phyloP scores from a whole-genome alignment of 2,797 vertebrate genomes.

The Saxicola maurus region DNA sequence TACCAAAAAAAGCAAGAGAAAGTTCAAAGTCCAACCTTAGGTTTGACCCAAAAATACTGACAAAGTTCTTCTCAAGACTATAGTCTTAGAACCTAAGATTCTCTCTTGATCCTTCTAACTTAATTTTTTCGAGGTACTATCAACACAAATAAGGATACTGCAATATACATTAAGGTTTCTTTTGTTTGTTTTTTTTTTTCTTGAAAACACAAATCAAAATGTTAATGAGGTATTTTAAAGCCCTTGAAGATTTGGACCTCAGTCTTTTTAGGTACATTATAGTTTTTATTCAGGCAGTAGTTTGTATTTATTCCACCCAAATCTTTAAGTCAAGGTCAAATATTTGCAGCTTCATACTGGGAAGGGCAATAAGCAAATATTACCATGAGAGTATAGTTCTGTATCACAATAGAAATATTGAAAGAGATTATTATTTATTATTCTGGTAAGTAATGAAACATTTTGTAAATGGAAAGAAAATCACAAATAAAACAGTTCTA shows the following conservation, averaged over 20 bases:
- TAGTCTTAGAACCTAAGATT: not conserved
- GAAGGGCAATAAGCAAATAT: not conserved
- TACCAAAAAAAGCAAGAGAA: not conserved
- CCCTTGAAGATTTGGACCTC: not conserved
- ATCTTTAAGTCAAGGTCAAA: not conserved
- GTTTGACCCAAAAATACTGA: not conserved
- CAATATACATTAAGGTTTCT: not conserved
- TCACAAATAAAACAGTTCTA: not conserved
- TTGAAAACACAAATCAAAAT: not conserved
- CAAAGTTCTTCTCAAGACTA: not conserved
- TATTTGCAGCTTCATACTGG: not conserved
- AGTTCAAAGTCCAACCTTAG: not conserved
- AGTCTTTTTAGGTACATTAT: not conserved
- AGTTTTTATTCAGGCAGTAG: not conserved
- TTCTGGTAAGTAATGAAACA: constrained; percentile 2
- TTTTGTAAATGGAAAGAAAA: not conserved
- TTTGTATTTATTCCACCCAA: not conserved
- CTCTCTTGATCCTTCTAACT: not conserved
- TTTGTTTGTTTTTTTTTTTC: not conserved
- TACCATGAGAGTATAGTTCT: not conserved
- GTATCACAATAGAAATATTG: not conserved
- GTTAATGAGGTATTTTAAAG: not conserved
- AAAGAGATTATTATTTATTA: not conserved
- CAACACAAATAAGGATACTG: not conserved
- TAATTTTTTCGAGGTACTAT: not conserved